Evolutionary conservation across 2,888 invertebrate species (phyloP).

Genomic region (Penaeus monodon): DNA sequence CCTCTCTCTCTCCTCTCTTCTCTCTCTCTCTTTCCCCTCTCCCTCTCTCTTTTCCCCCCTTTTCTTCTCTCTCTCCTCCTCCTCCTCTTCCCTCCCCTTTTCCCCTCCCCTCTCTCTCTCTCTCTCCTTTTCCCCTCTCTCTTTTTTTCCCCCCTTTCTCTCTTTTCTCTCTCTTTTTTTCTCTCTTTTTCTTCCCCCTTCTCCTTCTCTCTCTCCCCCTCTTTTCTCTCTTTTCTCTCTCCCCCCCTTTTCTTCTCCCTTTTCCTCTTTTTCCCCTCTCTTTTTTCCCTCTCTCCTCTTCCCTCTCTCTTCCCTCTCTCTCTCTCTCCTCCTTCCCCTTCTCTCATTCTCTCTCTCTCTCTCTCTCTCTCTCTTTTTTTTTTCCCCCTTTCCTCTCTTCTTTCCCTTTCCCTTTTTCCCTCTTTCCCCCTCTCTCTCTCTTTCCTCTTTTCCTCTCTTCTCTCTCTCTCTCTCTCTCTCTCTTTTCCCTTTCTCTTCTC

Average conservation of each 20-base stretch:
- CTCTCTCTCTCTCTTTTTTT: too few species aligned
- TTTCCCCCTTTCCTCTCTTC: background rate
- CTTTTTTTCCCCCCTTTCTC: background rate
- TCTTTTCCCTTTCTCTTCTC: conserved; percentile 6
- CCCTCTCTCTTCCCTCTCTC: too few species aligned
- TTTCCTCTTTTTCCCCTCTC: background rate
- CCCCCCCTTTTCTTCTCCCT: background rate
- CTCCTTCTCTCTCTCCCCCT: conserved; percentile 9
- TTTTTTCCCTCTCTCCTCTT: background rate
- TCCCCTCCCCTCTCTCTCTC: background rate
- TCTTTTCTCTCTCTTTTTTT: background rate
- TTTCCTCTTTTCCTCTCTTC: background rate
- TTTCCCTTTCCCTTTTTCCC: background rate
- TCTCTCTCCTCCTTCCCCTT: too few species aligned
- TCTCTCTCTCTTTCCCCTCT: background rate
- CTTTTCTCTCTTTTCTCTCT: conserved; percentile 1
- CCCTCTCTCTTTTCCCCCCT: background rate
- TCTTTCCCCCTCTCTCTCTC: background rate
- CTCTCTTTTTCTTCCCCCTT: background rate
- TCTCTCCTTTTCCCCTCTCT: background rate
- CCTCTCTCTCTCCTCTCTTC: too few species aligned
- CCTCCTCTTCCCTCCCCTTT: background rate
- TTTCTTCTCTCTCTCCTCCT: background rate
- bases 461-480: conserved; percentile 27
- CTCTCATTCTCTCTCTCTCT: background rate